These are phyloP conservation scores for Harlomillsia oculata DNA, from an alignment of 1,140 invertebrate species.

Conservation along the genomic window DNA sequence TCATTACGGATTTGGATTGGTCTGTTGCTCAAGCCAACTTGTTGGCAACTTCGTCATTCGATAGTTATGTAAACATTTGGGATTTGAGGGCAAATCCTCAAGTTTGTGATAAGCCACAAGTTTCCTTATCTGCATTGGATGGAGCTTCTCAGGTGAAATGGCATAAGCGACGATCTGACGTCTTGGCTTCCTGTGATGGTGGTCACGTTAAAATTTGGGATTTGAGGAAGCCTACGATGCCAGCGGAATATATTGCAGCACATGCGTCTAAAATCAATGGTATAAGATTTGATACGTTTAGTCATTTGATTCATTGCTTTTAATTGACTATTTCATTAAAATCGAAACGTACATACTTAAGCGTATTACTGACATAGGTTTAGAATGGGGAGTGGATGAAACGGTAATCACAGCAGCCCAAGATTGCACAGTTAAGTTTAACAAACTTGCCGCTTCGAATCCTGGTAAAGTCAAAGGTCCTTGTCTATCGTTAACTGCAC, in stretches of 20 bases:
- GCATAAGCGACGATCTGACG: constrained; percentile 71
- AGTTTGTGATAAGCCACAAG: constrained; percentile 27
- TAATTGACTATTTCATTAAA: no score
- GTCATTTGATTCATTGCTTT: no score
- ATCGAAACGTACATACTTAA: constrained; percentile 1
- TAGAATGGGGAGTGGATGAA: constrained; percentile 28
- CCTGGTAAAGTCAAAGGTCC: constrained; percentile 29
- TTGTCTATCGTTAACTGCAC: constrained; percentile 67
- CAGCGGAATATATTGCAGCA: constrained; percentile 84
- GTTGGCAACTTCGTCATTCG: constrained; percentile 83
- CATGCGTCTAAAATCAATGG: constrained; percentile 64
- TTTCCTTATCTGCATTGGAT: constrained; percentile 43
- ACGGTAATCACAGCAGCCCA: constrained; percentile 45
- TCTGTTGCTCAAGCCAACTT: constrained; percentile 78
- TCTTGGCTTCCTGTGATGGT: constrained; percentile 87
- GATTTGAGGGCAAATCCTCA: constrained; percentile 50
- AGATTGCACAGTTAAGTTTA: constrained; percentile 85
- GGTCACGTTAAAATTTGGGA: constrained; percentile 94
- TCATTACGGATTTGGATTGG: constrained; percentile 88
- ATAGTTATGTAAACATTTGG: constrained; percentile 89
- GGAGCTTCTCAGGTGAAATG: constrained; percentile 89
- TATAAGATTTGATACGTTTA: constrained; percentile 34
- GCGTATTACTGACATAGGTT: background rate
- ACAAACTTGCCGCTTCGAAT: constrained; percentile 14
- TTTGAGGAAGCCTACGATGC: constrained; percentile 71